Conservation (phyloP, 1,140 invertebrate species). For the Ericerus pela region DNA sequence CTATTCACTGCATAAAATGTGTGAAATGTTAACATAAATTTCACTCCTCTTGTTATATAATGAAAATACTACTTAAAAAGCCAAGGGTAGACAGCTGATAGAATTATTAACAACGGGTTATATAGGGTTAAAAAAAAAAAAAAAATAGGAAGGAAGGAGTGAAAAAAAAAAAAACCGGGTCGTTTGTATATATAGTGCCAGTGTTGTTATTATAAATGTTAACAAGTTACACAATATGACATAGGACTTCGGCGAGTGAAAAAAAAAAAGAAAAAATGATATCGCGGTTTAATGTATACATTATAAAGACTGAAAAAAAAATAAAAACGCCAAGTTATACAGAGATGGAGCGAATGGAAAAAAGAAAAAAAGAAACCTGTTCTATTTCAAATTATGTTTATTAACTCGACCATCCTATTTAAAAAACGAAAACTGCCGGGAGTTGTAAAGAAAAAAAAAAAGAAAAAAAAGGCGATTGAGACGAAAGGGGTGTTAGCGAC, state of each 20-base stretch:
- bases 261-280: conserved; percentile 2
- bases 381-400: conserved; percentile 10
- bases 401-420: conserved; percentile 10
- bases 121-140: no score
- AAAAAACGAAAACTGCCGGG: not conserved
- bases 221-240: conserved; percentile 10
- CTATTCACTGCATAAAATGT: no score
- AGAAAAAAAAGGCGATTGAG: no score
- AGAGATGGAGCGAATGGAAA: no score
- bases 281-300: conserved; percentile 9
- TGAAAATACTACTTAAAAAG: no score
- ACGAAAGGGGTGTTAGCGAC: no score
- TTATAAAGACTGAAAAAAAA: not conserved
- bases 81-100: conserved; percentile 9
- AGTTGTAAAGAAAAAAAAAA: no score
- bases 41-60: no score
- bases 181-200: not conserved
- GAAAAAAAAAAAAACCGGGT: no score
- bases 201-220: conserved; percentile 10
- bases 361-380: conserved; percentile 3
- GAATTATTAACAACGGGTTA: conserved; percentile 10
- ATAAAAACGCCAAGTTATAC: no score
- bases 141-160: no score
- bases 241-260: conserved; percentile 1
- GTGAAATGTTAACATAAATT: no score